Evolutionary conservation across 53 echinoderm and acorn worm genomes (phyloP), one percentile per base, ranked within the genome.

Genomic region (Apostichopus leukothele): DNA sequence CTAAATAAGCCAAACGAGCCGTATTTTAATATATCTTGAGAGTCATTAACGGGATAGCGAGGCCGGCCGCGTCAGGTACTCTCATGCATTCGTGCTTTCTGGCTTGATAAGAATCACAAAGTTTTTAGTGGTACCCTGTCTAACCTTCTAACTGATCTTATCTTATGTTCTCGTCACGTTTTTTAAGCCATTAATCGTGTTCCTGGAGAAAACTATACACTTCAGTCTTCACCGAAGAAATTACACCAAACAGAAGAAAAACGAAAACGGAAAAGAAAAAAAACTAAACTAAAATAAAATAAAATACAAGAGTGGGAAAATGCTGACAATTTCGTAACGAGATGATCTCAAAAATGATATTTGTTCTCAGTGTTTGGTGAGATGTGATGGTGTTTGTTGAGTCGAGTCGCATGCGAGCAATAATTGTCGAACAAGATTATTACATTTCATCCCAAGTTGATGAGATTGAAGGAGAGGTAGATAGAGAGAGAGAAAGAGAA

Each of bases 301-400:
- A 68, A 68, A 68, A 68, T 16, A 68, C 16, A 68, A 19, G 19
- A 68, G 18, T 54, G 59, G 80, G 80, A 80, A 80, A 80, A 54
- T 80, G 80, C 80, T 53, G 80, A 80, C 80, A 80, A 80, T 80
- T 80, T 80, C 80, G 80, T 80, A 80, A 80, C 80, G 80, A 80
- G 80, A 80, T 80, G 80, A 80, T 80, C 80, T 22, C 12, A 80
- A 59, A 80, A 80, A 80, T 80, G 53, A 80, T 80, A 80, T 80
- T 80, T 80, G 80, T 80, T 80, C 80, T 53, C 23, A 53, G 68
- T 55, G 80, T 80, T 80, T 80, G 80, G 60, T 51, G 59, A 80
- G 80, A 80, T 80, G 80, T 80, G 80, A 10, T 23, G 80, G 80
- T 80, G 80, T 80, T 80, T 80, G 80, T 80, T 53, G 80, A 80